Conservation (phyloP, 2,113 vertebrate species). For the Sturnus vulgaris region DNA sequence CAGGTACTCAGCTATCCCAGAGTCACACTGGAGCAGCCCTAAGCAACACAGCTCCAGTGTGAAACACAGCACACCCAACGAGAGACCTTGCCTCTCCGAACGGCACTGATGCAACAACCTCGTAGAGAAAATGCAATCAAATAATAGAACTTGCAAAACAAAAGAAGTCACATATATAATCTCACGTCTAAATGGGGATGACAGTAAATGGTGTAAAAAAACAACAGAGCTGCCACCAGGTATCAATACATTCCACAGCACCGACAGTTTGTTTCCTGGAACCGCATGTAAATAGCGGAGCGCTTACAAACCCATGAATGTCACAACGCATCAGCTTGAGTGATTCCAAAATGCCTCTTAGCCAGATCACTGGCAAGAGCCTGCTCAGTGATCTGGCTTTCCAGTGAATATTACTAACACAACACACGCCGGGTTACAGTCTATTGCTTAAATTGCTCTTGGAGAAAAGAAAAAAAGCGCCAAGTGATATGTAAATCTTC, state of each 20-base stretch:
- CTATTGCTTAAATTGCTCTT: constrained; percentile 65
- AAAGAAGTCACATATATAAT: constrained; percentile 24
- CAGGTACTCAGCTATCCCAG: neutral
- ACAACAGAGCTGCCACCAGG: constrained; percentile 28
- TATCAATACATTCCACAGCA: constrained; percentile 64
- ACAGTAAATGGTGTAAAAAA: constrained; percentile 41
- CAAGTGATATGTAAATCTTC: constrained; percentile 53
- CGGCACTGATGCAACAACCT: neutral
- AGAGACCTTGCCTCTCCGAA: neutral
- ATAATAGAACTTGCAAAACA: neutral
- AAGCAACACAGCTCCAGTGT: neutral
- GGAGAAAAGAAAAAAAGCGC: neutral
- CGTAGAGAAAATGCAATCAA: neutral
- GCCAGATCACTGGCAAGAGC: constrained; percentile 17
- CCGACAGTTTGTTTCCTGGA: constrained; percentile 57
- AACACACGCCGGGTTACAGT: constrained; percentile 42
- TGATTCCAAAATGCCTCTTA: neutral
- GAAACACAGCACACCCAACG: neutral
- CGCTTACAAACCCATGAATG: constrained; percentile 8
- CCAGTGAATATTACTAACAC: constrained; percentile 66
- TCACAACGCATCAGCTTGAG: constrained; percentile 9
- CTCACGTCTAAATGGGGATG: constrained; percentile 38
- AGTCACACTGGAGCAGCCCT: neutral
- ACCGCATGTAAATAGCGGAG: constrained; percentile 14
- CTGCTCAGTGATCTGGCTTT: constrained; percentile 33